These are phyloP conservation scores for Brachionus calyciflorus DNA, from an alignment of 1,140 invertebrate genomes.

Conservation along the genomic window DNA sequence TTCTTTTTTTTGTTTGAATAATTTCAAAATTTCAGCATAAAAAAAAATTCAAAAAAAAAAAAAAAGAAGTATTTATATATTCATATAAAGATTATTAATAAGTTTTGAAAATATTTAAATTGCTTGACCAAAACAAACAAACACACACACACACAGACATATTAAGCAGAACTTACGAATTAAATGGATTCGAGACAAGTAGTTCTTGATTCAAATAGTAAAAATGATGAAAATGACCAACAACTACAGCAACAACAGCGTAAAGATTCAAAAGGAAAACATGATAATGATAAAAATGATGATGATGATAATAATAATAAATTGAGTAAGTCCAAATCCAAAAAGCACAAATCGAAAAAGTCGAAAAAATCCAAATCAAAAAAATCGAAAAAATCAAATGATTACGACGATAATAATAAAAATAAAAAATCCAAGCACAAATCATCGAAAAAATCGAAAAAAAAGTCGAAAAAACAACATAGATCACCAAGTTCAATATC, in stretches of 20 bases:
- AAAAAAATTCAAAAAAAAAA: too few relatives aligned
- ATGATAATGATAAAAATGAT: background rate
- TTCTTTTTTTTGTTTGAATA: too few relatives aligned
- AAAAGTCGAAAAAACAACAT: background rate
- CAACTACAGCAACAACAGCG: too few relatives aligned
- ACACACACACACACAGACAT: too few relatives aligned
- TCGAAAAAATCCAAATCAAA: background rate
- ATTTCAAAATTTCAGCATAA: too few relatives aligned
- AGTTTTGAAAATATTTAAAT: too few relatives aligned
- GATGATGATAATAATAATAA: background rate
- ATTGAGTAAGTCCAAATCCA: background rate
- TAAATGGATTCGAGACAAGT: background rate
- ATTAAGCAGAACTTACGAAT: background rate
- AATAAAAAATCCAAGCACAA: background rate
- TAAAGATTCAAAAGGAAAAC: too few relatives aligned
- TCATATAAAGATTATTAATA: too few relatives aligned
- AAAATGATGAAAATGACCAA: background rate
- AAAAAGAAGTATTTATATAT: too few relatives aligned
- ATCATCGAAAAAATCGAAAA: constrained; percentile 5
- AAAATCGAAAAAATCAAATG: background rate
- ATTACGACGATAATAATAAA: too few relatives aligned
- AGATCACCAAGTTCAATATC: constrained; percentile 11
- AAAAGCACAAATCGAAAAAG: constrained; percentile 21
- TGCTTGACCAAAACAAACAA: too few relatives aligned
- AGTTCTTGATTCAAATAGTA: background rate